A percentile compares a stretch with the other conserved stretches of the same genome.
These are phyloP conservation scores for Parapsyche elsis DNA, from an alignment of 1,140 invertebrate genomes.

Conservation along the genomic window DNA sequence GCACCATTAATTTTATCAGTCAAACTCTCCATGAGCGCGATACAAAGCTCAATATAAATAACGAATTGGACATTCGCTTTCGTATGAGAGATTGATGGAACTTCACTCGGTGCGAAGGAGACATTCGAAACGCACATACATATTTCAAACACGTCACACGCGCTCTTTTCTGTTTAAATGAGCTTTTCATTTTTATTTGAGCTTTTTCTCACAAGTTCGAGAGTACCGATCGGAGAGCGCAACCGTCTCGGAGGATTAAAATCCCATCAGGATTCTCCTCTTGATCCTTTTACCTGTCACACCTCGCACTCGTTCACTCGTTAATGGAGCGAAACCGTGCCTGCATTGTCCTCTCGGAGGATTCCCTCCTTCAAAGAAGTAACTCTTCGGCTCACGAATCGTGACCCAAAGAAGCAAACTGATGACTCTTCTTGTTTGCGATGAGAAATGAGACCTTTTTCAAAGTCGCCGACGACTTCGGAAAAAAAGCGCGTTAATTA, in stretches of 20 bases:
- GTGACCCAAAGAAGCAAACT: background rate
- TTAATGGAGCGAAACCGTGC: background rate
- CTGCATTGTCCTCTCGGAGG: slow-evolving; percentile 5
- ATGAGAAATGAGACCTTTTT: slow-evolving; percentile 5
- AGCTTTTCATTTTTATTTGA: background rate
- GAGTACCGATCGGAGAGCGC: background rate
- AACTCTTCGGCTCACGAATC: background rate
- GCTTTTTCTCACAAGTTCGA: background rate
- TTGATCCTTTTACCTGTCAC: slow-evolving; percentile 20
- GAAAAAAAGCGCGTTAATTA: background rate
- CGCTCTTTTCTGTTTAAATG: background rate
- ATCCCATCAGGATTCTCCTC: slow-evolving; percentile 8
- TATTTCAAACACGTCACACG: background rate
- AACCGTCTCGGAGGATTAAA: slow-evolving; percentile 8
- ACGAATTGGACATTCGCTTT: background rate
- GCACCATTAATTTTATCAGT: slow-evolving; percentile 26
- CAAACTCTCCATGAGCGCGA: background rate
- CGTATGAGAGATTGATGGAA: background rate
- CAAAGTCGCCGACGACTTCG: background rate
- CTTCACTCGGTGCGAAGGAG: background rate
- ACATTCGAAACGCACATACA: background rate
- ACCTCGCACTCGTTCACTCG: background rate
- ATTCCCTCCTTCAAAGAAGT: background rate
- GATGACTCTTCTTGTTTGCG: background rate
- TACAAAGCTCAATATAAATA: background rate